Evolutionary conservation across 2,797 vertebrate genomes (phyloP).

Genomic region (Acipenser ruthenus): DNA sequence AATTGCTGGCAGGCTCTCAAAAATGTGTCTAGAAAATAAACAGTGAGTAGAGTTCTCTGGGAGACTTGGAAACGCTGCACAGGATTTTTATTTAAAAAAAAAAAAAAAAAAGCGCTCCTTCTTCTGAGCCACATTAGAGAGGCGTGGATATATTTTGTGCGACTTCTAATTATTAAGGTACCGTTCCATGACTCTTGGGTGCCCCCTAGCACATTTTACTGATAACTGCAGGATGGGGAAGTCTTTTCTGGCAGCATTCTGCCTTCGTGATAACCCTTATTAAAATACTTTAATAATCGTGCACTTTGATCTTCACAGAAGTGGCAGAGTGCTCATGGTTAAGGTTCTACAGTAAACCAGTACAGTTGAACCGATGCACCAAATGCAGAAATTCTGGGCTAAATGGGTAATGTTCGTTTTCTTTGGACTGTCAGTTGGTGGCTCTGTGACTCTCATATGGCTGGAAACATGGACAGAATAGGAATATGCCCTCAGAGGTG

Average conservation of each 20-base stretch:
- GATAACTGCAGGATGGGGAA: constrained; percentile 31
- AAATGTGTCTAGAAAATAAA: constrained; percentile 41
- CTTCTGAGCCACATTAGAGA: background rate
- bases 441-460: constrained; percentile 31
- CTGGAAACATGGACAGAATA: constrained; percentile 20
- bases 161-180: no score
- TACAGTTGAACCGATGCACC: background rate
- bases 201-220: constrained; percentile 45
- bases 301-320: no score
- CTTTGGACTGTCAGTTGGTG: no score
- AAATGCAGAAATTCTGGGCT: constrained; percentile 30
- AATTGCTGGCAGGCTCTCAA: constrained; percentile 53
- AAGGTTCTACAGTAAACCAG: no score
- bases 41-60: constrained; percentile 41
- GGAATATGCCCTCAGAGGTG: no score
- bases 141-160: background rate
- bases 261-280: no score
- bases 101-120: constrained; percentile 31
- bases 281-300: no score
- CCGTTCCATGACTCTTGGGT: constrained; percentile 41
- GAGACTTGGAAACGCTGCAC: constrained; percentile 19
- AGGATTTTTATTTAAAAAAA: constrained; percentile 36
- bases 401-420: constrained; percentile 31
- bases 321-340: no score
- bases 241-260: no score